phyloP scores from a whole-genome alignment of 2,113 vertebrate genomes.

The Sphyrna mokarran region DNA sequence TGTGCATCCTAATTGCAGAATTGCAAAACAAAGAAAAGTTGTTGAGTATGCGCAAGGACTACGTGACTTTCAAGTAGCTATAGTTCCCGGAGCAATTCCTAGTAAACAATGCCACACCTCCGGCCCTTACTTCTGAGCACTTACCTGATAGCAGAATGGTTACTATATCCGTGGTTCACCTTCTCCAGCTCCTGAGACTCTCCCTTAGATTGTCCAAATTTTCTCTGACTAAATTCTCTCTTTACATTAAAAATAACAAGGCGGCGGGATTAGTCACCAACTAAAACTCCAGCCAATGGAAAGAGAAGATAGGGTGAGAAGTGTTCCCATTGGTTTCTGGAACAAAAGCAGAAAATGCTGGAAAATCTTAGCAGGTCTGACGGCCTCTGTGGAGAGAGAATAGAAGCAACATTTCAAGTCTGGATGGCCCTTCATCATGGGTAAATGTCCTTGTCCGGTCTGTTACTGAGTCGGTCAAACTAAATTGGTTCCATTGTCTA shows the following conservation, averaged over 20 bases:
- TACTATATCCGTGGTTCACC: background rate
- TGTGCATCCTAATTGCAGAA: background rate
- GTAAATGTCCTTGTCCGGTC: too few relatives aligned
- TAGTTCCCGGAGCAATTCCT: background rate
- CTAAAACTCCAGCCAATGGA: too few relatives aligned
- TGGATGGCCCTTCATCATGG: too few relatives aligned
- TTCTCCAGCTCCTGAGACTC: background rate
- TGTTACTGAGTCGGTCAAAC: too few relatives aligned
- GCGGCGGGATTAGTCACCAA: too few relatives aligned
- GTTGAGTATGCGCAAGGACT: background rate
- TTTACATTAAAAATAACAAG: background rate
- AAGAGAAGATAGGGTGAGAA: too few relatives aligned
- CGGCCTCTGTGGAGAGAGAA: too few relatives aligned
- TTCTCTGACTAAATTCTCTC: background rate
- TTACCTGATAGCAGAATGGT: background rate
- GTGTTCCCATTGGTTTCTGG: too few relatives aligned
- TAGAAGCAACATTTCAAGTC: too few relatives aligned
- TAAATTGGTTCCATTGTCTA: too few relatives aligned
- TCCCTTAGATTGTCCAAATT: background rate
- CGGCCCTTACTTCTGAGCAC: background rate
- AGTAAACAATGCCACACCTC: background rate
- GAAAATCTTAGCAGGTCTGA: too few relatives aligned
- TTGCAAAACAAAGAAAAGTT: background rate
- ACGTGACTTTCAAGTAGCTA: background rate
- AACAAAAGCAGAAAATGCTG: too few relatives aligned